These are phyloP conservation scores for Montipora cactus DNA, from an alignment of 64 coral and sea anemone genomes.

Conservation along the genomic window DNA sequence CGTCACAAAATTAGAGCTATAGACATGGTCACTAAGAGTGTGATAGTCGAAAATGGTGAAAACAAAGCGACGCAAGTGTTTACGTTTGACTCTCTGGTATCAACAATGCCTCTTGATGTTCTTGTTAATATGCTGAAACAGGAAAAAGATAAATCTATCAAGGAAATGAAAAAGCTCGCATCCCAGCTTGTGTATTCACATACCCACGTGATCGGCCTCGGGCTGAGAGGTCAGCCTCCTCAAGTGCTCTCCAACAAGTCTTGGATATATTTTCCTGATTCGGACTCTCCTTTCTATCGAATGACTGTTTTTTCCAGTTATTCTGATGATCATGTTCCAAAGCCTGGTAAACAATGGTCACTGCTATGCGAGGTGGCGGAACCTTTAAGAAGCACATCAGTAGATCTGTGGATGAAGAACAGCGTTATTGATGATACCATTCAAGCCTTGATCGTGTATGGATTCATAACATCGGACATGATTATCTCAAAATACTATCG, in stretches of 20 bases:
- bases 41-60: constrained; percentile 14
- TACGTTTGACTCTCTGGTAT: constrained; percentile 45
- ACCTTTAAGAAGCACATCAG: constrained; percentile 22
- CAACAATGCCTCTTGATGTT: constrained; percentile 66
- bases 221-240: constrained; percentile 66
- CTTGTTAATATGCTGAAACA: constrained; percentile 58
- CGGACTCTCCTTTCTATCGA: constrained; percentile 82
- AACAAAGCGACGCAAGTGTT: background rate
- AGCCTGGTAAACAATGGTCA: constrained; percentile 72
- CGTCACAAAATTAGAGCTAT: constrained; percentile 56
- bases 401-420: constrained; percentile 59
- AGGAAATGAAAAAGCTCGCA: constrained; percentile 3
- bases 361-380: constrained; percentile 80
- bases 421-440: constrained; percentile 47
- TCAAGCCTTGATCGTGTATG: constrained; percentile 58
- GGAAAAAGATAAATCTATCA: background rate
- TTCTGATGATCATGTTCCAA: constrained; percentile 66
- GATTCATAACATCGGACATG: constrained; percentile 60
- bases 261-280: constrained; percentile 87
- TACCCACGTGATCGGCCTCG: constrained; percentile 77
- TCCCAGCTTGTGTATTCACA: constrained; percentile 46
- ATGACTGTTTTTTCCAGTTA: constrained; percentile 85
- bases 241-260: constrained; percentile 56
- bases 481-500: constrained; percentile 72
- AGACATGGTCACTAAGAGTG: constrained; percentile 36